phyloP scores from a whole-genome alignment of 2,113 vertebrate species.

The Aphelocoma coerulescens region DNA sequence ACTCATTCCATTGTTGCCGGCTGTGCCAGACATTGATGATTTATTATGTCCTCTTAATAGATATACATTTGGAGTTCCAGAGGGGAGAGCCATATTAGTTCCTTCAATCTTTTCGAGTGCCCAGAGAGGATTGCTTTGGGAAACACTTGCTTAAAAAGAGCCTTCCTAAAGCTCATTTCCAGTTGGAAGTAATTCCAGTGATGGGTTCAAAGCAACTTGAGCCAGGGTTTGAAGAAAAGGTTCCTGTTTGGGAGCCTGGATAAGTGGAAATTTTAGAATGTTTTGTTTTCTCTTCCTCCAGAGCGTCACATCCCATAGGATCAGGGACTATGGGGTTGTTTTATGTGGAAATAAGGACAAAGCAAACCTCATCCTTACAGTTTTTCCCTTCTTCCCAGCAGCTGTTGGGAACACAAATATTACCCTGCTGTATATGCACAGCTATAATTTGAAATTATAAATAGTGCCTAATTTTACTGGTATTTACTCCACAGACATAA shows the following conservation, averaged over 20 bases:
- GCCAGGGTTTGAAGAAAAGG: background rate
- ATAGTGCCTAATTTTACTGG: background rate
- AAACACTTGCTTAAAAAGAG: background rate
- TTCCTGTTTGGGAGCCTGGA: background rate
- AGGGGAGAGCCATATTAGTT: background rate
- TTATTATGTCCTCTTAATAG: constrained; percentile 10
- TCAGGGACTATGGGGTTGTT: background rate
- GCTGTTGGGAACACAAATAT: background rate
- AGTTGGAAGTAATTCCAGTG: accelerated
- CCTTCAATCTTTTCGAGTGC: background rate
- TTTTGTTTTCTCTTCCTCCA: background rate
- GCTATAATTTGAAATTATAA: constrained; percentile 7
- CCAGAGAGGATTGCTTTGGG: background rate
- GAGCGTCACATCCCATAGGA: background rate
- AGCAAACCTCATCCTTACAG: background rate
- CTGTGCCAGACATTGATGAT: constrained; percentile 23
- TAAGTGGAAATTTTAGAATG: background rate
- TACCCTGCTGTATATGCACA: background rate
- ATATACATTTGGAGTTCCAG: background rate
- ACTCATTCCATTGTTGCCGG: background rate
- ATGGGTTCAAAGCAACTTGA: background rate
- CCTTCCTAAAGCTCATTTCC: background rate
- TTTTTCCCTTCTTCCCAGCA: background rate
- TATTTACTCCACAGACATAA: constrained; percentile 20
- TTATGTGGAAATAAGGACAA: background rate